These are phyloP conservation scores for Rhysida immarginata DNA, from an alignment of 1,140 invertebrate species.

Conservation along the genomic window DNA sequence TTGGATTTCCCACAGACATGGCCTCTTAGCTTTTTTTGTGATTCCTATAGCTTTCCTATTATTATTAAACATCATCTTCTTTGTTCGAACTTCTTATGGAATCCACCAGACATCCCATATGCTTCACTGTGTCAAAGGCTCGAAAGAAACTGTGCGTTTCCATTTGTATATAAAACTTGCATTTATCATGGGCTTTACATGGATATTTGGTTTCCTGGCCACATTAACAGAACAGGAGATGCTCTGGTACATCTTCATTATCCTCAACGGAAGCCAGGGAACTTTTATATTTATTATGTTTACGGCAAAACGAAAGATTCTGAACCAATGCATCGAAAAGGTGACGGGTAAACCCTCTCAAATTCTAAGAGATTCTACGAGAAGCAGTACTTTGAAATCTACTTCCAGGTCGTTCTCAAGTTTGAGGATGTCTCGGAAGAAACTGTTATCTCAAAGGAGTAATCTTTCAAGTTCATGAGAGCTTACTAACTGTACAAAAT, in stretches of 20 bases:
- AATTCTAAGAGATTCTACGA: neutral
- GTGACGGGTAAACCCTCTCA: neutral
- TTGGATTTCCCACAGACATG: conserved; percentile 24
- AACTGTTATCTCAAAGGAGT: too few relatives aligned
- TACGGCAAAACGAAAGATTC: conserved; percentile 25
- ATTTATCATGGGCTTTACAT: conserved; percentile 35
- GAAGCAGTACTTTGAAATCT: too few relatives aligned
- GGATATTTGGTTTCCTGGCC: conserved; percentile 33
- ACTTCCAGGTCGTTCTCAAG: too few relatives aligned
- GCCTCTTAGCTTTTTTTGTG: conserved; percentile 28
- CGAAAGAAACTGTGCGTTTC: conserved; percentile 18
- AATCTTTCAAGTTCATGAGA: too few relatives aligned
- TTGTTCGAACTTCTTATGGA: conserved; percentile 24
- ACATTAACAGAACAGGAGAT: conserved; percentile 13
- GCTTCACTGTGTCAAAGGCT: neutral
- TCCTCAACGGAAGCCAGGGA: conserved; percentile 34
- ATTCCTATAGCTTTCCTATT: conserved; percentile 29
- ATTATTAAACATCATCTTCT: conserved; percentile 28
- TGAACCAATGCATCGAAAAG: neutral
- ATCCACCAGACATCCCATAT: conserved; percentile 12
- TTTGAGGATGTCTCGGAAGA: too few relatives aligned
- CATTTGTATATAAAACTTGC: conserved; percentile 35
- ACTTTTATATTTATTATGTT: conserved; percentile 35
- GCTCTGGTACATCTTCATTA: conserved; percentile 32
- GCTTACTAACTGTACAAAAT: too few relatives aligned